phyloP scores from a whole-genome alignment of 2,113 vertebrate species.

The Trachemys scripta region DNA sequence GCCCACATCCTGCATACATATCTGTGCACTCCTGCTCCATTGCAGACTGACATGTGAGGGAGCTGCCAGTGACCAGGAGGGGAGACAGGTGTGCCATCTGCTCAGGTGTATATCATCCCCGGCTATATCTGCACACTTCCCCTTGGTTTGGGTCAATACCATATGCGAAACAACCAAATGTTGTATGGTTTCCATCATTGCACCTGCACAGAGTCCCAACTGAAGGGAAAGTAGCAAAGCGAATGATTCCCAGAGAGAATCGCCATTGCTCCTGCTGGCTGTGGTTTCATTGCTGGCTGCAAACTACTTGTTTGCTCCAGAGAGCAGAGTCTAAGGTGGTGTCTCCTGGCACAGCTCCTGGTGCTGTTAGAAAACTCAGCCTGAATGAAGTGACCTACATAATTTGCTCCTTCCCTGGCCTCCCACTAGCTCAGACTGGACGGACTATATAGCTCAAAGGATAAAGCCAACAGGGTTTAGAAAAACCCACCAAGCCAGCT shows the following conservation, averaged over 20 bases:
- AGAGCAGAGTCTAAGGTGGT: not conserved
- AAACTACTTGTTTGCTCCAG: not conserved
- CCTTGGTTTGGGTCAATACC: not conserved
- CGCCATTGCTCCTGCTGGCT: not conserved
- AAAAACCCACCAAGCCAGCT: not conserved
- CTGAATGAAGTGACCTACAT: not conserved
- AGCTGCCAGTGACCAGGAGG: not conserved
- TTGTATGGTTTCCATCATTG: not conserved
- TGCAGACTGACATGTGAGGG: not conserved
- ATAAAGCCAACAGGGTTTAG: not conserved
- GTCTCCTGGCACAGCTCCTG: not conserved
- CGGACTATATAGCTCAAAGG: not conserved
- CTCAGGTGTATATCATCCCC: rapidly evolving
- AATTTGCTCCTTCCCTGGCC: not conserved
- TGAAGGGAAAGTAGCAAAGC: not conserved
- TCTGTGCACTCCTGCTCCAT: not conserved
- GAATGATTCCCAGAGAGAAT: not conserved
- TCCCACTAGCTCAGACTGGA: not conserved
- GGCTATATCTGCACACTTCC: not conserved
- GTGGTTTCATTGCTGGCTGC: not conserved
- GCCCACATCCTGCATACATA: not conserved
- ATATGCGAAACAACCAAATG: not conserved
- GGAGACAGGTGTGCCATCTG: not conserved
- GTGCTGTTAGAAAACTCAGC: not conserved
- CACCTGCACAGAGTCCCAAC: not conserved